phyloP scores from a whole-genome alignment of 2,113 vertebrate species.

The Mustela lutreola region DNA sequence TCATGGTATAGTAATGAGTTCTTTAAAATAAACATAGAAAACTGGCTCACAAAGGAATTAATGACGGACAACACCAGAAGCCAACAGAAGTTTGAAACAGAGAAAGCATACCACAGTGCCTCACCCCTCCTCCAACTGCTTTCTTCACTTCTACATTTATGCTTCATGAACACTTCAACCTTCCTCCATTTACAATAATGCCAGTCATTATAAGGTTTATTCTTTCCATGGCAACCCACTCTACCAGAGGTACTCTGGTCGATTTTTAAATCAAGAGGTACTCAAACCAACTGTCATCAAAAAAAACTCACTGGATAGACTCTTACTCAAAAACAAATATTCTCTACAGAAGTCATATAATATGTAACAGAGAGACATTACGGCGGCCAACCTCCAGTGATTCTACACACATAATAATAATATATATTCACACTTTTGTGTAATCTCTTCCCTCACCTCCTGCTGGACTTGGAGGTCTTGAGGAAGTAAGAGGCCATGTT shows the following conservation, averaged over 20 bases:
- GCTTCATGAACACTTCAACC: not conserved
- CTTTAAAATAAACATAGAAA: not conserved
- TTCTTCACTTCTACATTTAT: not conserved
- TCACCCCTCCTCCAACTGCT: not conserved
- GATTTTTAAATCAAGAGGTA: not conserved
- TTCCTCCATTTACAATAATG: not conserved
- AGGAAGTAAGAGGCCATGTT: not conserved
- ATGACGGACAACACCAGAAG: not conserved
- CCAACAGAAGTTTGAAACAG: not conserved
- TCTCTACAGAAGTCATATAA: not conserved
- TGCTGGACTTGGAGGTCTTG: not conserved
- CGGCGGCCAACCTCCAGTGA: not conserved
- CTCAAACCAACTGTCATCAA: not conserved
- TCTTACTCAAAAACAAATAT: not conserved
- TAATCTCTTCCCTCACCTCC: not conserved
- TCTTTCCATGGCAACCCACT: conserved; percentile 5
- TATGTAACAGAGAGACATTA: not conserved
- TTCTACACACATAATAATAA: not conserved
- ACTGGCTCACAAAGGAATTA: not conserved
- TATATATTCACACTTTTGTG: not conserved
- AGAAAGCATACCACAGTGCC: not conserved
- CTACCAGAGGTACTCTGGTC: not conserved
- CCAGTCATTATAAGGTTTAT: not conserved
- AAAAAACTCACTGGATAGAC: not conserved
- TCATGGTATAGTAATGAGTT: not conserved